Conservation (phyloP, 1,140 invertebrate species). For the Leptinotarsa lineolata region DNA sequence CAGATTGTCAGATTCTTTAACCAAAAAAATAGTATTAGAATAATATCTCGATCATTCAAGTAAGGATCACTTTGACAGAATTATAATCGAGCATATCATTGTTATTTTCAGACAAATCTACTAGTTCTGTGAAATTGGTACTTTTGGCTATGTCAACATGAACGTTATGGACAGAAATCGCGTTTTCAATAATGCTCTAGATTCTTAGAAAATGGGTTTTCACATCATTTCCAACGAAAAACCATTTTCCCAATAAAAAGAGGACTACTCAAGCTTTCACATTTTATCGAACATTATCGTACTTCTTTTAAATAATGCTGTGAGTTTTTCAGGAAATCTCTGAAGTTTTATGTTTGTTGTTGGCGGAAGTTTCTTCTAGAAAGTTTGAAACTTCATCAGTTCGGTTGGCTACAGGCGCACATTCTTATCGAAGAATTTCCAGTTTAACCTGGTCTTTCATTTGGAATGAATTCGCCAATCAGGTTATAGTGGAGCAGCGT, state of each 20-base stretch:
- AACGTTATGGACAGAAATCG: too few species aligned
- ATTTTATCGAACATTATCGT: constrained; percentile 9
- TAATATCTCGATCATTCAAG: too few species aligned
- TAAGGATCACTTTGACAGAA: too few species aligned
- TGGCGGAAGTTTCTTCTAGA: constrained; percentile 31
- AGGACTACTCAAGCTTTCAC: neutral
- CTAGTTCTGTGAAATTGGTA: too few species aligned
- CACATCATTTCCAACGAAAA: neutral
- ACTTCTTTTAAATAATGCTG: constrained; percentile 5
- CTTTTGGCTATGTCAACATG: too few species aligned
- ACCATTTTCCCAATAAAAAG: neutral
- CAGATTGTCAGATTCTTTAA: too few species aligned
- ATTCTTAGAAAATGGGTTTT: too few species aligned
- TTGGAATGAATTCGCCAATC: constrained; percentile 1
- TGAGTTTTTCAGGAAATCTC: constrained; percentile 24
- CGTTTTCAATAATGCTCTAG: too few species aligned
- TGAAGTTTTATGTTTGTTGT: constrained; percentile 41
- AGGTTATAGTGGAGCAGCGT: neutral
- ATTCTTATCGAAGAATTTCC: constrained; percentile 32
- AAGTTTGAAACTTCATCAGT: constrained; percentile 28
- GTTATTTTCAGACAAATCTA: too few species aligned
- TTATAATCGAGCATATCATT: too few species aligned
- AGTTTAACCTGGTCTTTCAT: neutral
- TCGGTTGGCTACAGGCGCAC: constrained; percentile 22
- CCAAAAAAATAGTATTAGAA: too few species aligned